Conservation (phyloP, 2,888 invertebrate species). For the Cataglyphis rosenhaueri region DNA sequence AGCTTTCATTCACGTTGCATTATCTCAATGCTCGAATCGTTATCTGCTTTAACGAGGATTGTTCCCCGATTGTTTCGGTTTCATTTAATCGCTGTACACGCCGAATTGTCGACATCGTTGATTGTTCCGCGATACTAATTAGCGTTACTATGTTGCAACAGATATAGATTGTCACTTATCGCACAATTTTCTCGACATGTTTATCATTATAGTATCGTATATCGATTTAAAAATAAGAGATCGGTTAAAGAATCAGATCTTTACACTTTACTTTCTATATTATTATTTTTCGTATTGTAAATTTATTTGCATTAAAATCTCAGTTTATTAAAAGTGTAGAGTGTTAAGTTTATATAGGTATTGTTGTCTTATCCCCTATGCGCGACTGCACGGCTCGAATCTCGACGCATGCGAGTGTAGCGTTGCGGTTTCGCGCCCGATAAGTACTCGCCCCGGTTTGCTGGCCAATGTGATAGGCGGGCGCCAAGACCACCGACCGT, state of each 20-base stretch:
- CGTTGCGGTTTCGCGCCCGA: conserved; percentile 73
- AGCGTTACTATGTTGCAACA: conserved; percentile 8
- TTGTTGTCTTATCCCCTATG: background rate
- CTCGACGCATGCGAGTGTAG: conserved; percentile 55
- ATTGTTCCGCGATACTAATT: conserved; percentile 30
- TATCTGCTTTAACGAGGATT: conserved; percentile 50
- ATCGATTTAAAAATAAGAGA: background rate
- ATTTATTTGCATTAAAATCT: too few species aligned
- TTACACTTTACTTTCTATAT: too few species aligned
- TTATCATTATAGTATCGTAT: background rate
- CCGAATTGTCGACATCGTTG: background rate
- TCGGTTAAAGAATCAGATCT: too few species aligned
- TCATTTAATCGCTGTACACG: conserved; percentile 33
- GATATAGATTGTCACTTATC: conserved; percentile 10
- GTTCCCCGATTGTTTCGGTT: conserved; percentile 28
- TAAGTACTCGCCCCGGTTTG: conserved; percentile 78
- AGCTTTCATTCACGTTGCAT: conserved; percentile 48
- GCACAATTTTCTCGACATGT: background rate
- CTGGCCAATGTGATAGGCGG: conserved; percentile 76
- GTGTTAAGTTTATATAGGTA: background rate
- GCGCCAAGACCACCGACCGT: conserved; percentile 82
- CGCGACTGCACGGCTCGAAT: conserved; percentile 66
- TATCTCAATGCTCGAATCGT: conserved; percentile 44
- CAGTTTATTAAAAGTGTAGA: too few species aligned
- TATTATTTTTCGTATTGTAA: too few species aligned